phyloP scores from a whole-genome alignment of 2,888 invertebrate genomes.

The Galeruca laticollis region DNA sequence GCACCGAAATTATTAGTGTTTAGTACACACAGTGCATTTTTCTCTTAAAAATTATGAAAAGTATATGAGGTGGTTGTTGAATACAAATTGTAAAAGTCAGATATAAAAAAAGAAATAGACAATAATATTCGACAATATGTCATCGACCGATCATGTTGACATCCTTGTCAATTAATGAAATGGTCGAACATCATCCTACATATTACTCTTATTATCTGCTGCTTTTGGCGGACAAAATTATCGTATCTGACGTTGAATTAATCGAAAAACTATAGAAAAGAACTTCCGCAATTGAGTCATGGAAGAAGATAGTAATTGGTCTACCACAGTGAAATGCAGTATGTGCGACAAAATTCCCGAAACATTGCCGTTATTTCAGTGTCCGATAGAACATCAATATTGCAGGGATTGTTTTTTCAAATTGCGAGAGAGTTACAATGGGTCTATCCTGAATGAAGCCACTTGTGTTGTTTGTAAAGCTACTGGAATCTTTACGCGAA shows the following conservation, averaged over 20 bases:
- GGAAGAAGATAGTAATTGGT: conserved; percentile 50
- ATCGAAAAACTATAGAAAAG: conserved; percentile 31
- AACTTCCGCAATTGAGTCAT: conserved; percentile 26
- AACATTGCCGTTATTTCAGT: conserved; percentile 59
- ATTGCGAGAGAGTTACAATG: conserved; percentile 52
- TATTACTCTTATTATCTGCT: conserved; percentile 13
- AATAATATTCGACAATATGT: not conserved
- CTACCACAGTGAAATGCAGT: conserved; percentile 54
- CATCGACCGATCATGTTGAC: not conserved
- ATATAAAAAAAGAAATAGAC: not conserved
- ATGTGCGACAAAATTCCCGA: conserved; percentile 59
- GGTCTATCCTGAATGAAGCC: conserved; percentile 46
- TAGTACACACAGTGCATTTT: no score
- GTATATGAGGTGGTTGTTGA: no score
- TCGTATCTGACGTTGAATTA: conserved; percentile 46
- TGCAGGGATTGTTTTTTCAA: conserved; percentile 59
- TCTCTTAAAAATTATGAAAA: no score
- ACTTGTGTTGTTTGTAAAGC: conserved; percentile 52
- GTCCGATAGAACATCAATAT: conserved; percentile 59
- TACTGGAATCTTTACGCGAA: conserved; percentile 50
- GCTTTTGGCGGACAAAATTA: conserved; percentile 46
- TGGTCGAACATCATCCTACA: conserved; percentile 20
- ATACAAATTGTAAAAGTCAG: no score
- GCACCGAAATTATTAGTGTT: no score
- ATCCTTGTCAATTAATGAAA: not conserved